phyloP scores from a whole-genome alignment of 2,888 invertebrate species.

The Opisthograptis luteolata region DNA sequence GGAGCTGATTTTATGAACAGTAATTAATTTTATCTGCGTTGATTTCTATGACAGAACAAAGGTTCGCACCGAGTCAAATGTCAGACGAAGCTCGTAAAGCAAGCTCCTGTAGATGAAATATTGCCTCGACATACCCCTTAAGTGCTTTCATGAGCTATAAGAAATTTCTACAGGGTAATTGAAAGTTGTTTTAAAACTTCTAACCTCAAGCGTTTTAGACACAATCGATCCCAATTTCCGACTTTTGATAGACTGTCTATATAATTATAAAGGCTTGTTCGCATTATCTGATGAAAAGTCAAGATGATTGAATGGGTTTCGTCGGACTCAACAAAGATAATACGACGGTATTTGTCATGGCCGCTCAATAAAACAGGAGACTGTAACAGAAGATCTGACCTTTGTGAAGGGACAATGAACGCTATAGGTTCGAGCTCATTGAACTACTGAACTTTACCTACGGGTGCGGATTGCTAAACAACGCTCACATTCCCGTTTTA shows the following conservation, averaged over 20 bases:
- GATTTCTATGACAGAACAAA: slow-evolving; percentile 50
- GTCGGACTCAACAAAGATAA: slow-evolving; percentile 8
- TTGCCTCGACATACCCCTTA: slow-evolving; percentile 48
- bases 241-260: slow-evolving; percentile 4
- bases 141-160: slow-evolving; percentile 39
- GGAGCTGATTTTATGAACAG: slow-evolving; percentile 25
- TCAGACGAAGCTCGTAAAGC: slow-evolving; percentile 58
- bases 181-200: slow-evolving; percentile 26
- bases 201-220: slow-evolving; percentile 1
- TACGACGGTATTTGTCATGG: slow-evolving; percentile 25
- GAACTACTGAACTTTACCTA: slow-evolving; percentile 77
- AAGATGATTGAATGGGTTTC: slow-evolving; percentile 18
- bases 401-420: slow-evolving; percentile 70
- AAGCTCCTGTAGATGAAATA: slow-evolving; percentile 60
- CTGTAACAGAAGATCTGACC: slow-evolving; percentile 60
- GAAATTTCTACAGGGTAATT: slow-evolving; percentile 47
- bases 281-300: slow-evolving; percentile 21
- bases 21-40: slow-evolving; percentile 50
- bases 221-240: slow-evolving; percentile 12
- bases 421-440: slow-evolving; percentile 64
- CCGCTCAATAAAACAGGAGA: slow-evolving; percentile 36
- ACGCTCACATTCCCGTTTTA: slow-evolving; percentile 56
- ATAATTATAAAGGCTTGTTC: slow-evolving; percentile 9
- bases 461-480: slow-evolving; percentile 64
- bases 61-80: slow-evolving; percentile 57